Percentiles rank a stretch among this genome's conserved stretches.
Evolutionary conservation across 2,113 vertebrate genomes (phyloP).

Genomic region (Trochalopteron elliotii): DNA sequence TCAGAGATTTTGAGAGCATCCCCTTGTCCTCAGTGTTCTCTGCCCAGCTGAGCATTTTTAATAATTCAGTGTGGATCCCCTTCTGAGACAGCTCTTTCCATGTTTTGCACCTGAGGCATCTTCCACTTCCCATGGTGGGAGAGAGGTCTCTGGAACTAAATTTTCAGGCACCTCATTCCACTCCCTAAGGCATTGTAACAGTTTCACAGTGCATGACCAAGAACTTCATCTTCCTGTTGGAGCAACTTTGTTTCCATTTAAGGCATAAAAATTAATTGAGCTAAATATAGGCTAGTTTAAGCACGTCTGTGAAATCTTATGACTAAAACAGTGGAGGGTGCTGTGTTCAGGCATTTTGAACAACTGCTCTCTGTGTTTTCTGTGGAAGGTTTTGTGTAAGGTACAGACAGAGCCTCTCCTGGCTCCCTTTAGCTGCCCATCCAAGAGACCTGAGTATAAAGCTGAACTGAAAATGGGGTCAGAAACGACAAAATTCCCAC

Average conservation of each 20-base stretch:
- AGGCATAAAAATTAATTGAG: conserved; percentile 2
- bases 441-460: not conserved
- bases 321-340: not conserved
- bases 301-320: not conserved
- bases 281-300: not conserved
- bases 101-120: not conserved
- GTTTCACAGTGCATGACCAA: not conserved
- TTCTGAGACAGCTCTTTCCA: not conserved
- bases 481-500: not conserved
- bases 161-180: not conserved
- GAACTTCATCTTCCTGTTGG: not conserved
- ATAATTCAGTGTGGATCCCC: not conserved
- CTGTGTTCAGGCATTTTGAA: not conserved
- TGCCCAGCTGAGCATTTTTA: not conserved
- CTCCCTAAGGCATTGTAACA: not conserved
- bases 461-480: not conserved
- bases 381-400: not conserved
- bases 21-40: not conserved
- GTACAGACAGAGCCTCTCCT: not conserved
- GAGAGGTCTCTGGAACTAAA: not conserved
- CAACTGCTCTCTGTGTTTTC: not conserved
- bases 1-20: not conserved
- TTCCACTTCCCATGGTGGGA: not conserved
- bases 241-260: not conserved
- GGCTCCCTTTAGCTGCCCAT: not conserved